Evolutionary conservation across 1,140 invertebrate species (phyloP).

Genomic region (Trachelipus rathkii): DNA sequence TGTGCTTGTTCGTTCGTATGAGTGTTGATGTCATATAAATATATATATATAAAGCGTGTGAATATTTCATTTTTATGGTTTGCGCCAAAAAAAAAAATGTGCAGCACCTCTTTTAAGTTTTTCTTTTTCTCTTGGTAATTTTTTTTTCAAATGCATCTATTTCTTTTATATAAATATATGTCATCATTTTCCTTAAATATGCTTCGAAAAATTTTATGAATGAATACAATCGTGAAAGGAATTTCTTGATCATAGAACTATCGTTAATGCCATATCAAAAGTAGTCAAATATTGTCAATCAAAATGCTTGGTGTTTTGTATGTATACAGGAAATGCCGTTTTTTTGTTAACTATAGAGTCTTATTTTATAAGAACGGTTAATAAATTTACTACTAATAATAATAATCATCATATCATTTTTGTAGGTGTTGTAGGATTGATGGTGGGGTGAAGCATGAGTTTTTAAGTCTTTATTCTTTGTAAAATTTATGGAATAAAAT

Average conservation of each 20-base stretch:
- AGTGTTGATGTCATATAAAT: neutral
- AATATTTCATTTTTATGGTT: too few relatives aligned
- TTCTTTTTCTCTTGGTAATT: too few relatives aligned
- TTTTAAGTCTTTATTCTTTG: slow-evolving; percentile 11
- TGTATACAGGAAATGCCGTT: neutral
- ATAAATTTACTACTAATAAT: neutral
- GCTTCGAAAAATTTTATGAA: too few relatives aligned
- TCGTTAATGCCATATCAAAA: neutral
- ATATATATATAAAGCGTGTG: too few relatives aligned
- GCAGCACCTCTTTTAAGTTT: too few relatives aligned
- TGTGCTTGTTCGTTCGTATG: neutral
- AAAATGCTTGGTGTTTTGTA: neutral
- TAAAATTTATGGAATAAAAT: slow-evolving; percentile 9
- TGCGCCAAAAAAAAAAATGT: too few relatives aligned
- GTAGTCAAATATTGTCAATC: neutral
- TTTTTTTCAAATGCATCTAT: too few relatives aligned
- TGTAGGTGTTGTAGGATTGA: slow-evolving; percentile 10
- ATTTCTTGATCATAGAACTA: neutral
- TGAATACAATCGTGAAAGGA: too few relatives aligned
- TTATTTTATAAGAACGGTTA: neutral
- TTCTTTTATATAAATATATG: too few relatives aligned
- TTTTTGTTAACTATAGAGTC: neutral
- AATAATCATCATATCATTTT: slow-evolving; percentile 9
- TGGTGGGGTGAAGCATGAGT: slow-evolving; percentile 10
- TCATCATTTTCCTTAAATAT: too few relatives aligned